Evolutionary conservation across 64 coral and sea anemone genomes (phyloP), one percentile per base, ranked within the genome.

Genomic region (Pocillopora damicornis): DNA sequence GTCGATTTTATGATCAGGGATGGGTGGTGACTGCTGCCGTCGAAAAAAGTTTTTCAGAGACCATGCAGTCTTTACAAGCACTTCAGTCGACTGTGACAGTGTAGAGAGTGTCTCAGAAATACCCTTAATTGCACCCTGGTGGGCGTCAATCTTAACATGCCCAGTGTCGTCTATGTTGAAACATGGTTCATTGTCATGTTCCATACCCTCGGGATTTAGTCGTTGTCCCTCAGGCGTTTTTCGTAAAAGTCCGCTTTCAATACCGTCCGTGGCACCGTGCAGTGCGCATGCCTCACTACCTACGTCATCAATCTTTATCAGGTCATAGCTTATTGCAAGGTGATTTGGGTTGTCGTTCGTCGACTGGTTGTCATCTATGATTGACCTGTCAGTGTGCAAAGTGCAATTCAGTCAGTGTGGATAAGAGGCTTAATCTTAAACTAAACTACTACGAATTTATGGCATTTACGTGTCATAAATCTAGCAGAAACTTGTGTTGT

Each of bases 181-280:
- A 20, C 67, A 26, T 71, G 67, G 9, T 25, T n/a, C 25, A 62
- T 9, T 42, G 13, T 90, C 79, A 10, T 73, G 74, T 83, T 90
- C 89, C 90, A 92, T 92, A 37, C 90, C 90, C 74, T 92, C 90
- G 0, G 90, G 90, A 38, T 78, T 79, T 42, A 75, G 75, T 79
- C 90, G 36, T 35, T 91, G 62, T 16, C 61, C 76, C 61, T 75
- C 56, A 10, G 90, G 90, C 34, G 76, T 87, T 72, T 20, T 10
- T 25, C 90, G 74, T 62, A 77, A 75, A 37, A 91, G 89, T 30
- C 73, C 86, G 58, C 86, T 88, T 9, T 60, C 10, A 86, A 4
- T 81, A 42, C 38, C 57, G 65, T 85, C 37, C 22, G 7, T 7
- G 65, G 57, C 36, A 58, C 20, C 64, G 20, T 57, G 37, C 61